Percentiles rank a stretch among this genome's conserved stretches.
These are phyloP conservation scores for Nyctalus aviator DNA, from an alignment of 2,797 vertebrate genomes.

Conservation along the genomic window DNA sequence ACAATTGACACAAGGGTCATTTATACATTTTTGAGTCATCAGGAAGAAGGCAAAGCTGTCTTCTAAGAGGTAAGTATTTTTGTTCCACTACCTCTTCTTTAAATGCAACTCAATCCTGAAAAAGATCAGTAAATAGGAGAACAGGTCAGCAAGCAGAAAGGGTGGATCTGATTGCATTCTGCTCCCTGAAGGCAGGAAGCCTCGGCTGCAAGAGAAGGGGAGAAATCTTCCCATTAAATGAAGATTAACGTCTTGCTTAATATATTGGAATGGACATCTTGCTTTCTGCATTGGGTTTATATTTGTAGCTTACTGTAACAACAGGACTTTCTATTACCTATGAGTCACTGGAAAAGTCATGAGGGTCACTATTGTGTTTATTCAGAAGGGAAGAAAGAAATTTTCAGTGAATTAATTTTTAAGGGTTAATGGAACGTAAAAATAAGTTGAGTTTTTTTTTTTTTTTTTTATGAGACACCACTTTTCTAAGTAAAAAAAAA, in stretches of 20 bases:
- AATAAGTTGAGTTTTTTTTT: conserved; percentile 38
- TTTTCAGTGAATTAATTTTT: conserved; percentile 48
- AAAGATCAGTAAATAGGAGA: not conserved
- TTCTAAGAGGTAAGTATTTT: not conserved
- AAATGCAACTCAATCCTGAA: not conserved
- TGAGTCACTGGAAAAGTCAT: not conserved
- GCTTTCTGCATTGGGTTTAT: not conserved
- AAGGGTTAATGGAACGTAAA: not conserved
- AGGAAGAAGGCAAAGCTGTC: not conserved
- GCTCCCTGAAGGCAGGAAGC: not conserved
- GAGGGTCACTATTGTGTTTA: not conserved
- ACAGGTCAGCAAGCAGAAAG: not conserved
- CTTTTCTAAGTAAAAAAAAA: conserved; percentile 31
- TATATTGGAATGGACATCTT: not conserved
- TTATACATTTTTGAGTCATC: not conserved
- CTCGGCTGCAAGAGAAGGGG: not conserved
- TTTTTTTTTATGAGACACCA: not conserved
- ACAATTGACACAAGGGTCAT: not conserved
- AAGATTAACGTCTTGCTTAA: conserved; percentile 28
- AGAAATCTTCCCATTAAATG: not conserved
- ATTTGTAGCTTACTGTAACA: not conserved
- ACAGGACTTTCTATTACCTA: not conserved
- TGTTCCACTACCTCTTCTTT: not conserved
- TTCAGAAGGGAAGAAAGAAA: not conserved
- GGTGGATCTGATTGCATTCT: not conserved